A percentile compares a stretch with the other conserved stretches of the same genome.
phyloP scores from a whole-genome alignment of 2,113 vertebrate species.

The Dermatemys mawii region DNA sequence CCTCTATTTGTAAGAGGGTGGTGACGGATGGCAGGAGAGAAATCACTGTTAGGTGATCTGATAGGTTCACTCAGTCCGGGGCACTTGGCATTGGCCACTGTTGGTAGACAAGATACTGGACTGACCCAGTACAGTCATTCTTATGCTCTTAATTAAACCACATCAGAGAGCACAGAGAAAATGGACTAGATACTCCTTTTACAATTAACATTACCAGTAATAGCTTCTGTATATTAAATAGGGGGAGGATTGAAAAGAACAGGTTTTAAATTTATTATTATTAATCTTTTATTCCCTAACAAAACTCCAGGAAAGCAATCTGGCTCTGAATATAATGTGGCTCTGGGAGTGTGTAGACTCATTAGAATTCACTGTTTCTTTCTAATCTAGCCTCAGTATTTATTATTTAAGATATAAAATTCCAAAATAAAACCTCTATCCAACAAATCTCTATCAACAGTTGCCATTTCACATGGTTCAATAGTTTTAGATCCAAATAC shows the following conservation, averaged over 20 bases:
- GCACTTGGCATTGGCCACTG: too few species aligned
- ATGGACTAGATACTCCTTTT: background rate
- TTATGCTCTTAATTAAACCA: too few species aligned
- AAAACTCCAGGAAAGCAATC: background rate
- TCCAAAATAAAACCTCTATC: background rate
- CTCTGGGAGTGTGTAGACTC: rapidly evolving
- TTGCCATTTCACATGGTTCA: background rate
- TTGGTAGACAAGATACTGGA: too few species aligned
- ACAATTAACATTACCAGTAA: background rate
- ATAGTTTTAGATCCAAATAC: background rate
- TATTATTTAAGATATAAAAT: background rate
- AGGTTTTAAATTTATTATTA: background rate
- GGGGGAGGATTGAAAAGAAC: background rate
- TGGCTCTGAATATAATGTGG: background rate
- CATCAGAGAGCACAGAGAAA: background rate
- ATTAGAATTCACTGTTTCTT: background rate
- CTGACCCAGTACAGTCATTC: too few species aligned
- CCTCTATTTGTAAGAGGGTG: too few species aligned
- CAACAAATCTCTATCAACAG: background rate
- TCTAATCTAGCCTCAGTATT: background rate
- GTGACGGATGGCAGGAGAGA: too few species aligned
- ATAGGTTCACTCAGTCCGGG: too few species aligned
- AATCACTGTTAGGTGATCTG: too few species aligned
- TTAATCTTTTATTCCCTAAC: rapidly evolving
- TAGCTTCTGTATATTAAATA: background rate